A percentile compares a stretch with the other conserved stretches of the same genome.
phyloP scores from a whole-genome alignment of 2,113 vertebrate species.

The Ictalurus punctatus region DNA sequence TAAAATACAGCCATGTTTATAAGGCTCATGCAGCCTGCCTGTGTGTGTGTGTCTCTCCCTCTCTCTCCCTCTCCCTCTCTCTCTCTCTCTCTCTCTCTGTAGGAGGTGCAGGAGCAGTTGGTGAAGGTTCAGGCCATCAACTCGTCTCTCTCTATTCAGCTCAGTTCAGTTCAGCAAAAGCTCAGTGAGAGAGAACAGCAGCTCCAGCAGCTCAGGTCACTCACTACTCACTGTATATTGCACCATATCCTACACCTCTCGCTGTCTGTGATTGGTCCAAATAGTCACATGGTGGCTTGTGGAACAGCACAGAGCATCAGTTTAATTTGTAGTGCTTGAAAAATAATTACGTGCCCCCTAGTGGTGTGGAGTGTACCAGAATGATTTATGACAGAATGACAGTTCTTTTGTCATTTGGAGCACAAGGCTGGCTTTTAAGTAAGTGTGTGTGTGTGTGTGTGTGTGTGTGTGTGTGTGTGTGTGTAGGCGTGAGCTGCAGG shows the following conservation, averaged over 20 bases:
- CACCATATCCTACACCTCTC: not conserved
- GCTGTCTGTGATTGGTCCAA: not conserved
- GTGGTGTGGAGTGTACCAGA: not conserved
- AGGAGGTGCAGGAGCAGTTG: slow-evolving; percentile 77
- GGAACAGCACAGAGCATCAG: not conserved
- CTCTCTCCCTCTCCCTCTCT: slow-evolving; percentile 26
- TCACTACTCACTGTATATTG: not conserved
- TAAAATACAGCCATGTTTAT: not conserved
- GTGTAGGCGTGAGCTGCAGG: slow-evolving; percentile 78
- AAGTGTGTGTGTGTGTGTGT: slow-evolving; percentile 2
- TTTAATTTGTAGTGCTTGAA: not conserved
- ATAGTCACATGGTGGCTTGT: not conserved
- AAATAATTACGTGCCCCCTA: not conserved
- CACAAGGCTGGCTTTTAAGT: not conserved
- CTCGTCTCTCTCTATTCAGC: slow-evolving; percentile 63
- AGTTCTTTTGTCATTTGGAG: not conserved
- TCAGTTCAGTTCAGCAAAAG: slow-evolving; percentile 45
- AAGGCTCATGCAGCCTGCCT: not conserved
- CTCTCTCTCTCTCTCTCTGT: slow-evolving; percentile 39
- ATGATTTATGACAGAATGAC: not conserved
- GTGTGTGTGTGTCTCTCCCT: slow-evolving; percentile 14
- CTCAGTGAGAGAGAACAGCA: slow-evolving; percentile 66
- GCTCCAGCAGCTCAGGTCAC: slow-evolving; percentile 66
- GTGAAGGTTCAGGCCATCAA: slow-evolving; percentile 60
- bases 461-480: slow-evolving; percentile 9